These are phyloP conservation scores for Patella depressa DNA, from an alignment of 2,888 invertebrate genomes.

Conservation along the genomic window DNA sequence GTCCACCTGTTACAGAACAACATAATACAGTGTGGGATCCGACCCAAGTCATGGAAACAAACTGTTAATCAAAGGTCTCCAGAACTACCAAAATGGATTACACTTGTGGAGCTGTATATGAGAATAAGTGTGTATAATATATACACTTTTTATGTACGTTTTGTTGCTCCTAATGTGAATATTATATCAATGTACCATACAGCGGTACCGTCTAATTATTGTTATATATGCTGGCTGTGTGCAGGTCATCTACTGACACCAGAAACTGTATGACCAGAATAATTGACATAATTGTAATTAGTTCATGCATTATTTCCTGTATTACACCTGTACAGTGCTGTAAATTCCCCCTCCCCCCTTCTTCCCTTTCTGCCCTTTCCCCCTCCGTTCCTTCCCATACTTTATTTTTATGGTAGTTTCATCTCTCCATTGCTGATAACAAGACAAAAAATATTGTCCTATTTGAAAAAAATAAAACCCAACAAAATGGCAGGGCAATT, in stretches of 20 bases:
- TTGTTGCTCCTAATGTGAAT: constrained; percentile 10
- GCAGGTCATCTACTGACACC: background rate
- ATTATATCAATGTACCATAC: background rate
- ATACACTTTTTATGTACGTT: constrained; percentile 1
- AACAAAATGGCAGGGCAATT: no score
- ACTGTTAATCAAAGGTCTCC: no score
- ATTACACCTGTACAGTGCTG: constrained; percentile 13
- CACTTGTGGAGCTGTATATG: constrained; percentile 3
- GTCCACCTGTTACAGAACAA: no score
- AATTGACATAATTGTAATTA: constrained; percentile 12
- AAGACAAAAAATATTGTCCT: no score
- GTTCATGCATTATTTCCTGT: constrained; percentile 3
- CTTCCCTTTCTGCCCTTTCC: background rate
- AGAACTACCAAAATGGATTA: no score
- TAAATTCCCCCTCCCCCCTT: background rate
- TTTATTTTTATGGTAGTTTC: constrained; percentile 5
- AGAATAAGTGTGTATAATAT: background rate
- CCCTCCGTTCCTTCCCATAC: background rate
- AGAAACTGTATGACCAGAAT: constrained; percentile 1
- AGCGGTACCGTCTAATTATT: background rate
- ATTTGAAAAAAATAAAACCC: no score
- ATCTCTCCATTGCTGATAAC: constrained; percentile 12
- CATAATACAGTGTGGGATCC: no score
- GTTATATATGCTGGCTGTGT: constrained; percentile 7
- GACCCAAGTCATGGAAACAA: no score